Evolutionary conservation across 2,888 invertebrate species (phyloP), one percentile per base, ranked within the genome.

Genomic region (Camptogramma bilineatum): DNA sequence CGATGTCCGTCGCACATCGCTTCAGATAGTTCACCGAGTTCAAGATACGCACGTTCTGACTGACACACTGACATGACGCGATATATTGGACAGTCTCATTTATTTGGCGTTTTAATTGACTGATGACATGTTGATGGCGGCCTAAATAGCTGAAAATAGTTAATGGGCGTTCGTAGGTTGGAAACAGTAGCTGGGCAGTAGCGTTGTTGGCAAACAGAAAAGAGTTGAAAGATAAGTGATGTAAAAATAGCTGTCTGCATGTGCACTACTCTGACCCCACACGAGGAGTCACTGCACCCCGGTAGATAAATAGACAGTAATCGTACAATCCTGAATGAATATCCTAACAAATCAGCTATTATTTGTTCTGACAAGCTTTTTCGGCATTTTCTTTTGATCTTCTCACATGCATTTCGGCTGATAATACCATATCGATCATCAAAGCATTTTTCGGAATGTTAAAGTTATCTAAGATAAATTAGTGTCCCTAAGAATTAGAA

Each of bases 1-100:
- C 79, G 73, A 73, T 74, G 78, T 59, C 73, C 78, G 72, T 70
- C 67, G 69, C 72, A 69, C 75, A 67, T 69, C 71, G 72, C 67
- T 73, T 72, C 72, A 71, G 67, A 62, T 70, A 57, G 68, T 66
- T 70, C 71, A 66, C 59, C 48, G 69, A 67, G 67, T 72, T 69
- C 71, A 63, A 57, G 63, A 68, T 68, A 69, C 67, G 64, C 68
- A 64, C 62, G 65, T 55, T 62, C 19, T 18, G 24, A 63, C 51
- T 66, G 64, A 61, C 66, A 64, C 55, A 60, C 56, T 63, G 66
- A 61, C 63, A 62, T 52, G 42, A 34, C 54, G 60, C 52, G 57
- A 59, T 58, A 46, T 62, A 55, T 59, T 59, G 55, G 59, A 51
- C 62, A 31, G 31, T 52, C 18, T 58, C 52, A 52, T 66, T 52